These are phyloP conservation scores for Poecile montanus DNA, from an alignment of 2,797 vertebrate genomes.

Conservation along the genomic window DNA sequence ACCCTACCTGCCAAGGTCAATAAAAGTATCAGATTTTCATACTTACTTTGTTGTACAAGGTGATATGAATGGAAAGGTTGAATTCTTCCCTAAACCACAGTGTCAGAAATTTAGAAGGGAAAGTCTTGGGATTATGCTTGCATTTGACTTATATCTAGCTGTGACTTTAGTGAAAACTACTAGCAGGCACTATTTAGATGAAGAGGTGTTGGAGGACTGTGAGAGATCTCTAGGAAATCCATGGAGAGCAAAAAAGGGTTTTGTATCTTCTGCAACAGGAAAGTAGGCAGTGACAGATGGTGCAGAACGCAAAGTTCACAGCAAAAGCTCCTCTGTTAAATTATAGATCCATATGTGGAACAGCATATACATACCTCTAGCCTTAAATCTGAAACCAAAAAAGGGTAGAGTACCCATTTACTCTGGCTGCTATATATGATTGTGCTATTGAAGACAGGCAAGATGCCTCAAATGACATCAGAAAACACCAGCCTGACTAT, in stretches of 20 bases:
- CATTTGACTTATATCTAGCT: neutral
- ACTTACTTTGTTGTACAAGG: neutral
- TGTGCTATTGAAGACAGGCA: neutral
- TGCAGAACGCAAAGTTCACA: conserved; percentile 1
- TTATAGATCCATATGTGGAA: neutral
- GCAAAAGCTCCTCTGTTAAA: neutral
- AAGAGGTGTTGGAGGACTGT: neutral
- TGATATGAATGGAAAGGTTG: neutral
- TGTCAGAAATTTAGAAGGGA: neutral
- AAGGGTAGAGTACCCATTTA: neutral
- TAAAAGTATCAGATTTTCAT: neutral
- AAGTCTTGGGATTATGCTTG: neutral
- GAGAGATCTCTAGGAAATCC: neutral
- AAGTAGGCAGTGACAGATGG: conserved; percentile 8
- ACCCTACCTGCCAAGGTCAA: neutral
- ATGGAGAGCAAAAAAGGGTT: neutral
- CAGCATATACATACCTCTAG: neutral
- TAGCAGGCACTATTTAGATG: neutral
- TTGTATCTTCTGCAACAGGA: neutral
- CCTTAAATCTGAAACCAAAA: neutral
- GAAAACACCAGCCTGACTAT: neutral
- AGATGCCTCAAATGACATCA: neutral
- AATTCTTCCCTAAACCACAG: neutral
- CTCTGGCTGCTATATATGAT: neutral
- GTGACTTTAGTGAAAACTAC: neutral